Evolutionary conservation across 37 sponge, comb jelly and placozoan genomes (phyloP).

Genomic region (Agelas oroides): DNA sequence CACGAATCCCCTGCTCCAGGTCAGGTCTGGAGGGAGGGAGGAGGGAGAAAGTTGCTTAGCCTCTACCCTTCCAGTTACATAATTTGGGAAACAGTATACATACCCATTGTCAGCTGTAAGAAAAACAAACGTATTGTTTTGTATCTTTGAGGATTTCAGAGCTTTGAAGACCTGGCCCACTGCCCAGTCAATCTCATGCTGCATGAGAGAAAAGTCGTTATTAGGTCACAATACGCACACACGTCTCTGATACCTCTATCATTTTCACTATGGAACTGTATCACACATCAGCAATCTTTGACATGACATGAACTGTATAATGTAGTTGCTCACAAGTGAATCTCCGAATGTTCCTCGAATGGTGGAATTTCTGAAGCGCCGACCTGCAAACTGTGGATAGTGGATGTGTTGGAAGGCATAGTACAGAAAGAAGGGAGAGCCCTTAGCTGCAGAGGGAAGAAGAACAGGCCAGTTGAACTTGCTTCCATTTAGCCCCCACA

Average conservation of each 20-base stretch:
- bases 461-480: too few relatives aligned
- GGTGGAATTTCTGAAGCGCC: slow-evolving; percentile 55
- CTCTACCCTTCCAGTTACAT: too few relatives aligned
- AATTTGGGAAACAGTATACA: not conserved
- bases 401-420: slow-evolving; percentile 79
- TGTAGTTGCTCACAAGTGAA: slow-evolving; percentile 46
- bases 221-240: too few relatives aligned
- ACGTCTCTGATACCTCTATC: too few relatives aligned
- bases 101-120: slow-evolving; percentile 77
- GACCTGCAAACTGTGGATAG: slow-evolving; percentile 70
- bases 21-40: slow-evolving; percentile 41
- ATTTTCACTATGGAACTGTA: too few relatives aligned
- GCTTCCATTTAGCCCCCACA: too few relatives aligned
- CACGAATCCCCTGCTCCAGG: slow-evolving; percentile 19
- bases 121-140: slow-evolving; percentile 62
- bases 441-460: slow-evolving; percentile 21
- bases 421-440: slow-evolving; percentile 73
- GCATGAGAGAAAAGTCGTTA: not conserved
- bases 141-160: slow-evolving; percentile 9
- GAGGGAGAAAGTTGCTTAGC: too few relatives aligned
- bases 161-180: slow-evolving; percentile 62
- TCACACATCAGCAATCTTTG: too few relatives aligned
- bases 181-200: slow-evolving; percentile 58
- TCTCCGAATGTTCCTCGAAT: slow-evolving; percentile 75
- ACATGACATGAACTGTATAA: not conserved